Percentiles rank a stretch among this genome's conserved stretches.
Evolutionary conservation across 1,140 invertebrate genomes (phyloP).

Genomic region (Adoxophyes honmai): DNA sequence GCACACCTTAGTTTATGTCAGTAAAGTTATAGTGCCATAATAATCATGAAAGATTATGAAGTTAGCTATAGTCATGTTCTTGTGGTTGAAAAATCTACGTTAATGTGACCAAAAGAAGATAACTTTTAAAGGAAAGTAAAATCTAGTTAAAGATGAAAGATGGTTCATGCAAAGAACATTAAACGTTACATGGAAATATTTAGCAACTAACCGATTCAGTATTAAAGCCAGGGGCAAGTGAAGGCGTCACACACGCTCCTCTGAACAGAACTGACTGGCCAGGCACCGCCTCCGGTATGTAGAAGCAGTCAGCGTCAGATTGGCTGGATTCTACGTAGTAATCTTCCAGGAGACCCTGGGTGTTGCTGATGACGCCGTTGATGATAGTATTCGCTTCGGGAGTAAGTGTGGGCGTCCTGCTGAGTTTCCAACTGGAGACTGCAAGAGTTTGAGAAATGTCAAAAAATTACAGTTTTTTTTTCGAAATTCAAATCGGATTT

Average conservation of each 20-base stretch:
- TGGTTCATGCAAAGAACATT: no score
- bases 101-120: no score
- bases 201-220: conserved; percentile 39
- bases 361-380: conserved; percentile 31
- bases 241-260: conserved; percentile 44
- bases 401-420: conserved; percentile 35
- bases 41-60: no score
- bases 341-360: conserved; percentile 46
- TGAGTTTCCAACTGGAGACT: conserved; percentile 64
- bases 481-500: no score
- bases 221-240: conserved; percentile 42
- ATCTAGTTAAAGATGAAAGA: no score
- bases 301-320: conserved; percentile 52
- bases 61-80: no score
- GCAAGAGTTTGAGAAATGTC: no score
- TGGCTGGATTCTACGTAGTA: conserved; percentile 51
- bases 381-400: conserved; percentile 33
- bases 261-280: conserved; percentile 42
- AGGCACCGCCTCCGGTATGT: conserved; percentile 40
- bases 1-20: no score
- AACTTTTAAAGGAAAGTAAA: no score
- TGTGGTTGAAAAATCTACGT: no score
- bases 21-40: no score
- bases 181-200: no score
- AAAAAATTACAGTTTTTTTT: conserved; percentile 13